Evolutionary conservation across 2,113 vertebrate genomes (phyloP).

Genomic region (Silurus asotus): DNA sequence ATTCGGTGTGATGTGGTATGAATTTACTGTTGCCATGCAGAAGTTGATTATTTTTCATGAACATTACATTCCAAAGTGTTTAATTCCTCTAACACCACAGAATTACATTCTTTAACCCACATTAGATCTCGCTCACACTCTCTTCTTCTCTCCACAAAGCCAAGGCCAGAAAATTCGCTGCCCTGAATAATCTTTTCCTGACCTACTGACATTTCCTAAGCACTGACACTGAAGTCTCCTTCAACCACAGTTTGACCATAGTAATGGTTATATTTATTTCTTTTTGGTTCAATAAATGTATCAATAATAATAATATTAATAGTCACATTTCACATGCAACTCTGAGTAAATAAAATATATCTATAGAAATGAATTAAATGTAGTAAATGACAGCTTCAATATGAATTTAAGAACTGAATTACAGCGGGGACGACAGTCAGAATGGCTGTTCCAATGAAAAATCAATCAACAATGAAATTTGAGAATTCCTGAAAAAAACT

Average conservation of each 20-base stretch:
- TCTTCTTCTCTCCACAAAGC: neutral
- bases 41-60: neutral
- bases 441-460: neutral
- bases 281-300: neutral
- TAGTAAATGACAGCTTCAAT: neutral
- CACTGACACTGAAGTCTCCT: neutral
- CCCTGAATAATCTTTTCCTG: neutral
- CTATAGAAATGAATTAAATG: neutral
- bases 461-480: neutral
- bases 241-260: neutral
- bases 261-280: neutral
- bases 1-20: neutral
- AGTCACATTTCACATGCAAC: neutral
- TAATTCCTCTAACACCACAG: neutral
- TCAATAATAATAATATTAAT: neutral
- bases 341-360: neutral
- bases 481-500: neutral
- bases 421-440: neutral
- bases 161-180: neutral
- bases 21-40: neutral
- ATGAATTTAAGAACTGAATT: neutral
- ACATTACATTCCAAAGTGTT: neutral
- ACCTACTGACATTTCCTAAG: neutral
- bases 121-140: neutral
- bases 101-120: neutral